phyloP scores from a whole-genome alignment of 2,113 vertebrate species.

The Mionectes macconnelli region DNA sequence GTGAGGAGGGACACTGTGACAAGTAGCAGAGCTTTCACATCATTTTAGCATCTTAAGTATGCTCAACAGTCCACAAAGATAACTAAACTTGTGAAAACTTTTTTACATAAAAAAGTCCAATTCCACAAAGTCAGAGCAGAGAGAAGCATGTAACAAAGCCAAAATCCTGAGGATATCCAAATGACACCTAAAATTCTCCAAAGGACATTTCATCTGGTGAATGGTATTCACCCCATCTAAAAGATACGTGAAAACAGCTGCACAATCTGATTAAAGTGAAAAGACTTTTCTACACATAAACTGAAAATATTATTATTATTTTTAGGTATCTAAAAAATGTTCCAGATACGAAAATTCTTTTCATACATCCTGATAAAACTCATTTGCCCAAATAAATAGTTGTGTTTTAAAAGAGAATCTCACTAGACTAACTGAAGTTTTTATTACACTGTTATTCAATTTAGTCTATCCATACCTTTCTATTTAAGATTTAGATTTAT shows the following conservation, averaged over 20 bases:
- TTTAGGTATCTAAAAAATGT: not conserved
- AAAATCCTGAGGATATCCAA: not conserved
- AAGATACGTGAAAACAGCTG: not conserved
- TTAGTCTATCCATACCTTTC: not conserved
- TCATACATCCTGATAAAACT: not conserved
- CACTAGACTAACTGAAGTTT: not conserved
- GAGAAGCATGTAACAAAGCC: not conserved
- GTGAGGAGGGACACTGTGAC: not conserved
- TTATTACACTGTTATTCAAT: not conserved
- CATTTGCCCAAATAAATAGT: not conserved
- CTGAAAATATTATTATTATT: not conserved
- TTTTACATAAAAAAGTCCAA: not conserved
- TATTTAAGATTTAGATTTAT: conserved; percentile 6
- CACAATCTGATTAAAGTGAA: not conserved
- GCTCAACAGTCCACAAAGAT: not conserved
- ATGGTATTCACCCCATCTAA: not conserved
- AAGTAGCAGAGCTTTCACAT: not conserved
- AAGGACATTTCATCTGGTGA: not conserved
- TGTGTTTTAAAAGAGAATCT: not conserved
- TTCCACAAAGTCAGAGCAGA: not conserved
- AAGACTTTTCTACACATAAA: not conserved
- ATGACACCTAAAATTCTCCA: not conserved
- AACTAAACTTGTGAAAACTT: not conserved
- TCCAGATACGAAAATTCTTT: not conserved
- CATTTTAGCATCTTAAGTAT: not conserved